Conservation (phyloP, 2,888 invertebrate species). For the Coecobrya sp. region DNA sequence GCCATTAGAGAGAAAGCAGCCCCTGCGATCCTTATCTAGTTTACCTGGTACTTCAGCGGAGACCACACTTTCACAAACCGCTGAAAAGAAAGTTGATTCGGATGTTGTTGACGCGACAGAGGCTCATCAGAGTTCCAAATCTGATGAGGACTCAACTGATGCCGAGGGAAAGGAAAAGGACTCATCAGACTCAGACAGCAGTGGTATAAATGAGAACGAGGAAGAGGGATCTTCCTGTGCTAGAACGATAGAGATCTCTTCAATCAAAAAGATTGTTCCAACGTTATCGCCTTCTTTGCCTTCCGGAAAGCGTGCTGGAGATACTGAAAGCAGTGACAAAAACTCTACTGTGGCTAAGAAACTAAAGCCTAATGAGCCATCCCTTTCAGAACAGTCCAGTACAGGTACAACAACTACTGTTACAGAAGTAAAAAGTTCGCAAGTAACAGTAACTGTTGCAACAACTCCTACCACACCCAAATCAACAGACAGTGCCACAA, state of each 20-base stretch:
- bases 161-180: constrained; percentile 83
- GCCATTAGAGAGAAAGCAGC: constrained; percentile 58
- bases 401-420: background rate
- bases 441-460: background rate
- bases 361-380: constrained; percentile 71
- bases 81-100: constrained; percentile 26
- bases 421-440: background rate
- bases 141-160: constrained; percentile 78
- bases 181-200: constrained; percentile 82
- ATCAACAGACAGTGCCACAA: background rate
- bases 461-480: background rate
- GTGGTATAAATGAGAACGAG: constrained; percentile 72
- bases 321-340: constrained; percentile 50
- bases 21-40: constrained; percentile 33
- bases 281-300: constrained; percentile 67
- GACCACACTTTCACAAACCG: background rate
- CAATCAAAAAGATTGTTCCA: constrained; percentile 72
- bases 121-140: background rate
- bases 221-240: constrained; percentile 80
- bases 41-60: constrained; percentile 4
- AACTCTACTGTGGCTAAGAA: constrained; percentile 66
- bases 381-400: background rate
- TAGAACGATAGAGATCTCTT: constrained; percentile 83
- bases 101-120: background rate
- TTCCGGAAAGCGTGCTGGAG: constrained; percentile 68